Percentiles rank a stretch among this genome's conserved stretches.
Evolutionary conservation across 2,797 vertebrate genomes (phyloP).

Genomic region (Chelonia mydas): DNA sequence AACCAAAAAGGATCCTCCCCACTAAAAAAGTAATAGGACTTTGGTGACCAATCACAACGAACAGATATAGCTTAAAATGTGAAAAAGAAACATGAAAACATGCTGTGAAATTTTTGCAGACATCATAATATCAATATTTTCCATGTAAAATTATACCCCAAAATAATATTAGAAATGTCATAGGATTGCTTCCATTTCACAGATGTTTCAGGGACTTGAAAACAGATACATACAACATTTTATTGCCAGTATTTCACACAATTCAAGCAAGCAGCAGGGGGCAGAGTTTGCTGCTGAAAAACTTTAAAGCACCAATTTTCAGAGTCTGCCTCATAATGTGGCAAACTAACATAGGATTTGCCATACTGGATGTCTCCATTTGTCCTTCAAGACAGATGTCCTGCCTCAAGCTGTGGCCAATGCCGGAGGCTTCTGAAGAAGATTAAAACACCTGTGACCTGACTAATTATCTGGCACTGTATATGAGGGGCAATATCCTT

Average conservation of each 20-base stretch:
- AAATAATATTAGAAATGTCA: not conserved
- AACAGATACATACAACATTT: not conserved
- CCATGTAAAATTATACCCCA: rapidly evolving
- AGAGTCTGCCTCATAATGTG: not conserved
- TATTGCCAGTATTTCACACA: not conserved
- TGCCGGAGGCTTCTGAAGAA: not conserved
- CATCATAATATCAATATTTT: not conserved
- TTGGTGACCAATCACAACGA: not conserved
- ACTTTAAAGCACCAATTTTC: not conserved
- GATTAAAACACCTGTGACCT: not conserved
- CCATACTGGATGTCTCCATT: rapidly evolving
- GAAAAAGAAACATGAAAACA: not conserved
- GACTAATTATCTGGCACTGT: not conserved
- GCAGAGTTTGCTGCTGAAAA: conserved; percentile 48
- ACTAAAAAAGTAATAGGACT: not conserved
- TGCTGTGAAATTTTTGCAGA: not conserved
- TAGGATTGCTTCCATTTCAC: not conserved
- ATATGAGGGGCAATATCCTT: not conserved
- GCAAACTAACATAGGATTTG: not conserved
- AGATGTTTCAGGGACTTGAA: not conserved
- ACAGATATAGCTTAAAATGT: not conserved
- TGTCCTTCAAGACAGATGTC: not conserved
- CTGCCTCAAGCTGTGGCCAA: not conserved
- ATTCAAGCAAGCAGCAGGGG: conserved; percentile 62
- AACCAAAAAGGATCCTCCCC: rapidly evolving